Percentiles rank a stretch among this genome's conserved stretches.
Evolutionary conservation across 2,797 vertebrate species (phyloP).

Genomic region (Enteromius fasciolatus): DNA sequence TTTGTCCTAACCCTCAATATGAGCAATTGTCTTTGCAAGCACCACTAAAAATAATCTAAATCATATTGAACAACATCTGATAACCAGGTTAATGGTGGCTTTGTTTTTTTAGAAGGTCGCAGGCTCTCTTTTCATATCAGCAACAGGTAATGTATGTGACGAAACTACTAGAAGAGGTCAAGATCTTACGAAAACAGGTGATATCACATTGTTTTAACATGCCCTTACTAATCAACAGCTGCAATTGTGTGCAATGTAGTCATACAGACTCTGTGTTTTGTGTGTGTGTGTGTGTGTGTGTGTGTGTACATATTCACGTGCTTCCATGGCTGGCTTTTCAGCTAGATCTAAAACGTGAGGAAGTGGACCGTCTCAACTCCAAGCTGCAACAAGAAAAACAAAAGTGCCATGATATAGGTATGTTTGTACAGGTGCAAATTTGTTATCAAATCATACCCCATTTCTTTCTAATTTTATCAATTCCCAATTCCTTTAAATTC

Average conservation of each 20-base stretch:
- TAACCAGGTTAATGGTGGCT: not conserved
- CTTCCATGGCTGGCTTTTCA: constrained; percentile 24
- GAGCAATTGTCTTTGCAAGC: not conserved
- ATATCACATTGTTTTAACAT: not conserved
- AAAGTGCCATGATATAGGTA: constrained; percentile 35
- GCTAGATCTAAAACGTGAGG: constrained; percentile 25
- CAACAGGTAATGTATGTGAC: constrained; percentile 38
- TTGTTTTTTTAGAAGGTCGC: constrained; percentile 38
- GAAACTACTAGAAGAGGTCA: constrained; percentile 53
- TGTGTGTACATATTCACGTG: not conserved
- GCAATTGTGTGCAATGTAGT: not conserved
- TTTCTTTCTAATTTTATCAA: no score
- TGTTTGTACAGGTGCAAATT: not conserved
- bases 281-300: not conserved
- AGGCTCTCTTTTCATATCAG: constrained; percentile 36
- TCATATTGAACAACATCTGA: not conserved
- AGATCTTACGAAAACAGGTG: constrained; percentile 53
- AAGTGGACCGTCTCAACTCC: constrained; percentile 35
- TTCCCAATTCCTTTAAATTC: no score
- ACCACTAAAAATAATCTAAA: constrained; percentile 1
- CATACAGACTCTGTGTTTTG: not conserved
- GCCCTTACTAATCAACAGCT: not conserved
- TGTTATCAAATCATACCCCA: not conserved
- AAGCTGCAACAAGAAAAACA: constrained; percentile 48
- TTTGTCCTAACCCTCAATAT: not conserved